phyloP scores from a whole-genome alignment of 2,888 invertebrate species.

The Ptilodon capucinus region DNA sequence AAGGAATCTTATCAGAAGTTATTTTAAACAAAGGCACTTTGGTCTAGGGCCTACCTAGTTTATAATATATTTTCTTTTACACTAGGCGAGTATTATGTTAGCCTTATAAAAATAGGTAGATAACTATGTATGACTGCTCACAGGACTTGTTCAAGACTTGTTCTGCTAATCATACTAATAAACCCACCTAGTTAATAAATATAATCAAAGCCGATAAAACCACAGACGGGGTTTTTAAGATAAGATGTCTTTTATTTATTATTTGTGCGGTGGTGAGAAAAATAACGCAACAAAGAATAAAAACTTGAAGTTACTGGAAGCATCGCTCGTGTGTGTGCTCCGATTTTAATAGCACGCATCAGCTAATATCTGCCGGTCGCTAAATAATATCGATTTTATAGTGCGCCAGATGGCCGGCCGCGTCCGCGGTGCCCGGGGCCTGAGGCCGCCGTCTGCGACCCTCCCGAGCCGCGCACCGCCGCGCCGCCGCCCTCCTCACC shows the following conservation, averaged over 20 bases:
- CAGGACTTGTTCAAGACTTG: not conserved
- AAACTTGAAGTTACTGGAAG: slow-evolving; percentile 3
- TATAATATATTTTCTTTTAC: not conserved
- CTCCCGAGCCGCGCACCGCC: slow-evolving; percentile 57
- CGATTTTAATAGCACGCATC: slow-evolving; percentile 16
- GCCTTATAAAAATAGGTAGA: too few species aligned
- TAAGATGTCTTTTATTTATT: not conserved
- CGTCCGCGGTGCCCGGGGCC: too few species aligned
- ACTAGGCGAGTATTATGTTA: too few species aligned
- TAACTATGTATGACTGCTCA: not conserved
- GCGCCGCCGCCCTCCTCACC: slow-evolving; percentile 62
- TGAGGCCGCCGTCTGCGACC: slow-evolving; percentile 58
- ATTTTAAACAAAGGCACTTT: too few species aligned
- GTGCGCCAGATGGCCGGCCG: slow-evolving; percentile 77
- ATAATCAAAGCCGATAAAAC: not conserved
- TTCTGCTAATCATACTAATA: not conserved
- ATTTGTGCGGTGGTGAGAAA: not conserved
- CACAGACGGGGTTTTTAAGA: not conserved
- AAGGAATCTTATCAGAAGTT: too few species aligned
- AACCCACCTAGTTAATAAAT: not conserved
- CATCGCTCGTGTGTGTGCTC: not conserved
- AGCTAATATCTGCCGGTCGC: slow-evolving; percentile 59
- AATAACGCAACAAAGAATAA: not conserved
- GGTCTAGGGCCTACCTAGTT: too few species aligned
- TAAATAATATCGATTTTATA: slow-evolving; percentile 79